Base-by-base conservation (phyloP, 2,797 vertebrate genomes). In the Hippopotamyrus pictus region DNA sequence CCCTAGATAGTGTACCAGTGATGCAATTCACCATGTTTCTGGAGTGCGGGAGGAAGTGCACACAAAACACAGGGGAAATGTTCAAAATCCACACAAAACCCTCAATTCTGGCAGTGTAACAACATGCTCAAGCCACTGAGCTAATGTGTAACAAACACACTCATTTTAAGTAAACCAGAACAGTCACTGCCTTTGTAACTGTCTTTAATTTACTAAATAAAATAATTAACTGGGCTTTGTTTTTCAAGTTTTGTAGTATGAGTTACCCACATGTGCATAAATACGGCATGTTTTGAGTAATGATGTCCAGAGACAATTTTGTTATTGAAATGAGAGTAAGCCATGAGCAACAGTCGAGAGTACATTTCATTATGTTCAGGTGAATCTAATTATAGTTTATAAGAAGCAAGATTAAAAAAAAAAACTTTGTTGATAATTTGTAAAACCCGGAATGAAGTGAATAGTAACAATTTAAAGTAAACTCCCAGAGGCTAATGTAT, bases 281-380 rank as follows among this genome's bases (percentile, higher is more conserved):
- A 25, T 54, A 88, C 1, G 4, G 3, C 22, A 25, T 3, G 37
- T 48, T 62, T 65, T 19, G 51, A 48, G 12, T 54, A 88, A 44
- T 88, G 19, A 88, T 48, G 59, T 54, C 89, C 54, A 91, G 82
- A 88, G 87, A 90, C 91, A 90, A 88, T 82, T 86, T 92, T 53
- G 51, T 90, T 51, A 82, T 87, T 92, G 88, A 91, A 90, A 91
- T 90, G 86, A 89, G 54, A 91, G 88, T 90, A 90, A 51, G 50
- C 22, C 33, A 92, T 92, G 89, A 41, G 41, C 41, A 87, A 88
- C 87, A 90, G 92, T 90, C 92, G 86, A 85, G 79, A 90, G 62
- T 92, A 89, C 88, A 93, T 91, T 93, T 50, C 89, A 91, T 91
- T 90, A 91, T 90, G 86, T 53, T 76, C 73, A 48, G 51, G 90